A percentile compares a stretch with the other conserved stretches of the same genome.
Evolutionary conservation across 2,888 invertebrate species (phyloP).

Genomic region (Leucoptera coffeella): DNA sequence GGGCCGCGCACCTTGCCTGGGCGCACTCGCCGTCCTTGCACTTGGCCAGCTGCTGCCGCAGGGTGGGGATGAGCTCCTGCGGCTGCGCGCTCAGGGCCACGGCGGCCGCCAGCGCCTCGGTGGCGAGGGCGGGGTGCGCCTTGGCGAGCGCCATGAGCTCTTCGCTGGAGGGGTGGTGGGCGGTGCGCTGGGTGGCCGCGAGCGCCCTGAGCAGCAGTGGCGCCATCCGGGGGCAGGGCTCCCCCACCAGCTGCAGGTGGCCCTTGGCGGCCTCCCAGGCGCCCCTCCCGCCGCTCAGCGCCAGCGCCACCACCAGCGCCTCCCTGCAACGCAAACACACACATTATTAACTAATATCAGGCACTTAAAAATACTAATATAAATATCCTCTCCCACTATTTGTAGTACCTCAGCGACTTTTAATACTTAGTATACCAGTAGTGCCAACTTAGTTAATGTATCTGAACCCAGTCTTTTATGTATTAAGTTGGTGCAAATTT

Average conservation of each 20-base stretch:
- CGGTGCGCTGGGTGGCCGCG: constrained; percentile 7
- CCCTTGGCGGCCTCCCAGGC: no score
- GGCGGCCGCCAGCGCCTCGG: neutral
- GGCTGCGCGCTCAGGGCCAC: neutral
- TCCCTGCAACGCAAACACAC: neutral
- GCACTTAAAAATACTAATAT: no score
- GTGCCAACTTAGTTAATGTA: no score
- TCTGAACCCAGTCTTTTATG: no score
- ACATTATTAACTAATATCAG: no score
- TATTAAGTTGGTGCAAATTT: no score
- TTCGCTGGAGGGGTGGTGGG: constrained; percentile 4
- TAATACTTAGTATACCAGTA: no score
- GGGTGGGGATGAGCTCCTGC: constrained; percentile 11
- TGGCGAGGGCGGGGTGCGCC: constrained; percentile 1
- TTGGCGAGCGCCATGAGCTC: neutral
- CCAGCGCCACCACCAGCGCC: constrained; percentile 1
- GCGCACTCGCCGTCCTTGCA: no score
- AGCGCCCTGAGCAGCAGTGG: constrained; percentile 4
- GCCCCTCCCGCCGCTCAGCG: no score
- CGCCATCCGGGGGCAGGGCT: neutral
- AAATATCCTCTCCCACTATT: no score
- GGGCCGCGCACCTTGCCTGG: no score
- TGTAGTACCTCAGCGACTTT: no score
- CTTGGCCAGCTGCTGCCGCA: constrained; percentile 13
- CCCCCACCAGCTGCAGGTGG: neutral